A percentile compares a stretch with the other conserved stretches of the same genome.
Evolutionary conservation across 2,888 invertebrate genomes (phyloP).

Genomic region (Hofmannophila pseudospretella): DNA sequence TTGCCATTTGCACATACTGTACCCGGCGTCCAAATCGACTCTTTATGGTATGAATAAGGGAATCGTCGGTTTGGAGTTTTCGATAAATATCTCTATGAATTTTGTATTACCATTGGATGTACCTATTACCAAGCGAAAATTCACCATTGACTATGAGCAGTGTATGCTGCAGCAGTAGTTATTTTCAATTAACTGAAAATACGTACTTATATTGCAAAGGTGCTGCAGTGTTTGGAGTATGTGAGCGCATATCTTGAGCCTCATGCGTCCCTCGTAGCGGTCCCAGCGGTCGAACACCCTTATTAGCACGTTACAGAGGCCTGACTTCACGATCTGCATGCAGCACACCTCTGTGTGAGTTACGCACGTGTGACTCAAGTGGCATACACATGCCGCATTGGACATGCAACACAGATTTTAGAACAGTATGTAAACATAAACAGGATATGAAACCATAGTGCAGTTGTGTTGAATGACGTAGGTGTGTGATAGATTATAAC

Average conservation of each 20-base stretch:
- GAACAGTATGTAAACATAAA: conserved; percentile 5
- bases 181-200: no score
- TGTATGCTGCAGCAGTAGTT: no score
- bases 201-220: conserved; percentile 80
- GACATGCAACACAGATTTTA: conserved; percentile 27
- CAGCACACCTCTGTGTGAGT: conserved; percentile 80
- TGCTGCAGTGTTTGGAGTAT: conserved; percentile 79
- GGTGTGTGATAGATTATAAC: conserved; percentile 4
- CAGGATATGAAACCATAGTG: not conserved
- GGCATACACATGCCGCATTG: conserved; percentile 34
- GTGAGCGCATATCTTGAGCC: conserved; percentile 79
- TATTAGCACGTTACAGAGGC: conserved; percentile 75
- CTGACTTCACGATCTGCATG: conserved; percentile 80
- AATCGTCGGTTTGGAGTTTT: no score
- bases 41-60: no score
- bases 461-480: not conserved
- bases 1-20: no score
- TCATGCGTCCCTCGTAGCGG: conserved; percentile 79
- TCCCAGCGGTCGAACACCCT: conserved; percentile 81
- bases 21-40: no score
- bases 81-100: no score
- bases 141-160: no score
- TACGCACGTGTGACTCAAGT: conserved; percentile 56
- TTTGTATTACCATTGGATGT: no score
- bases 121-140: no score